Evolutionary conservation across 2,888 invertebrate species (phyloP), one percentile per base, ranked within the genome.

Genomic region (Dicyrtoma fusca): DNA sequence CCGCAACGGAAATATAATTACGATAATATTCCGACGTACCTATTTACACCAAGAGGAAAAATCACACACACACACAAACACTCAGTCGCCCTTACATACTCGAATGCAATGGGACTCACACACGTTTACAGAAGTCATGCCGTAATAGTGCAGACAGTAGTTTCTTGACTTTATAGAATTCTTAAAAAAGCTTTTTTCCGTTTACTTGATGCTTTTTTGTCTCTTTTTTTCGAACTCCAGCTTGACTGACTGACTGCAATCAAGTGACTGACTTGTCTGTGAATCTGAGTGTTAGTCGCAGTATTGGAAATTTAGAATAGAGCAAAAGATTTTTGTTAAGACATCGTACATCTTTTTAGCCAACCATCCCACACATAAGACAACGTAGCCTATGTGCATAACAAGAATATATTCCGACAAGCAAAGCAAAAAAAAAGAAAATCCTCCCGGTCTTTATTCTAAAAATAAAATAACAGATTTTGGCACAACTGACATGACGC

Each of bases 401-500:
- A 25, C 23, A 59, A 59, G 59, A 59, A 14, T 25, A 25, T 34
- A 8, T 1, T n/a, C 59, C 59, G 59, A 59, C 59, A 59, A 59
- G 59, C 25, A 59, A 59, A 59, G 59, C 23, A 23, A 26, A 49
- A 21, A 23, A 21, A 59, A 59, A 25, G 26, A 59, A 23, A 17
- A 59, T 59, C 59, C 59, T 59, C 59, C 26, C 23, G 59, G 59
- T 59, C 59, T 59, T 59, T 59, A 59, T 59, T 65, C 65, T 65
- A 65, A 65, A 65, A 65, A 65, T 65, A 68, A 68, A 68, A 68
- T 68, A 68, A 68, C 68, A 68, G 57, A 68, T 47, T 68, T 68
- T 68, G 68, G 68, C 68, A 68, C 51, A 53, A 53, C 68, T 49
- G 68, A 49, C 68, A 68, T 68, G 53, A 68, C 55, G 51, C 68